phyloP scores from a whole-genome alignment of 1,140 invertebrate species.

The Drosophila burlai region DNA sequence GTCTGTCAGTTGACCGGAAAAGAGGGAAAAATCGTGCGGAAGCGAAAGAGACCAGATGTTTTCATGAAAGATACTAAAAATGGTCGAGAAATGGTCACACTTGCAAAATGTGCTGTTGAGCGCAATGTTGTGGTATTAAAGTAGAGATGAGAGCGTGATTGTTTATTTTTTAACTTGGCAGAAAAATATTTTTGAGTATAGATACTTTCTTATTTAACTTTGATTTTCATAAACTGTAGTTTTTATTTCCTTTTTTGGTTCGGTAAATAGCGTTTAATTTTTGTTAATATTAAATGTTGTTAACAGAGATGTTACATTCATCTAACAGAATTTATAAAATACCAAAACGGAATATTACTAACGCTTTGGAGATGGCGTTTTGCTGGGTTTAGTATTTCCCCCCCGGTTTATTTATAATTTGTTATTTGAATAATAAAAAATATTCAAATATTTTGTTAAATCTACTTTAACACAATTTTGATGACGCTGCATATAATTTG shows the following conservation, averaged over 20 bases:
- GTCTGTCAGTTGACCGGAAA: constrained; percentile 83
- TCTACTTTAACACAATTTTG: background rate
- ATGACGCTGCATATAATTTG: background rate
- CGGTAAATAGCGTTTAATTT: background rate
- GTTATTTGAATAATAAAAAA: background rate
- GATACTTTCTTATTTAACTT: background rate
- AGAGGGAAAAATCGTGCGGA: constrained; percentile 69
- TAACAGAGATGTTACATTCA: background rate
- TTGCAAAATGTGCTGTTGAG: background rate
- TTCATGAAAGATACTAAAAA: constrained; percentile 2
- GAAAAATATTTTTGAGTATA: background rate
- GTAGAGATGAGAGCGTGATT: background rate
- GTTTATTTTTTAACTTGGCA: background rate
- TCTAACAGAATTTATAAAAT: background rate
- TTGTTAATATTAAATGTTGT: background rate
- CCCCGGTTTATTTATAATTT: background rate
- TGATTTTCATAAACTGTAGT: background rate
- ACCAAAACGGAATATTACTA: background rate
- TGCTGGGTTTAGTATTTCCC: background rate
- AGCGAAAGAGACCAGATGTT: constrained; percentile 34
- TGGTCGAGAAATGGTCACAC: constrained; percentile 3
- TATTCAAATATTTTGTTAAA: no score
- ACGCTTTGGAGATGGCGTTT: background rate
- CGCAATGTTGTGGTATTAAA: constrained; percentile 12
- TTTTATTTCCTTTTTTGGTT: no score